Base-by-base conservation (phyloP, 2,888 invertebrate species). In the Gerris lacustris region DNA sequence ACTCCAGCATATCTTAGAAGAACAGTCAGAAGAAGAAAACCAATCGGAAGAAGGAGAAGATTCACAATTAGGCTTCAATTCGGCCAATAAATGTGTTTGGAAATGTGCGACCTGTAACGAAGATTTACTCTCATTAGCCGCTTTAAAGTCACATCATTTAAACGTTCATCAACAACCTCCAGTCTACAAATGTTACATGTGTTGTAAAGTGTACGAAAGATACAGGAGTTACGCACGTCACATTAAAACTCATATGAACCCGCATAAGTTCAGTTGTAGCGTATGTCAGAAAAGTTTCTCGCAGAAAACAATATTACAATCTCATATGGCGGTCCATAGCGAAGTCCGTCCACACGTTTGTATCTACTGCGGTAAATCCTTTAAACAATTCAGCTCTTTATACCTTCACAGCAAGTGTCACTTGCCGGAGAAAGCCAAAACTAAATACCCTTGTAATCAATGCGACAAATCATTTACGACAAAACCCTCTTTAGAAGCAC, bases 181-280 rank as follows among this genome's bases (percentile, higher is more conserved):
- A 11, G 72, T 75, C 71, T 78, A 77, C 70, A 77, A 77, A 68
- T 78, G 79, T 71, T 72, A 74, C 6, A 72, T 74, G 45, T 78
- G 77, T 72, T 72, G 73, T 31, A 78, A 77, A 73, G 75, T 76
- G 6, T 78, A 77, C 69, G 75, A 74, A 17, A 73, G 76, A 5
- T 78, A 78, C 66, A 73, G 77, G 63, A 78, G 77, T 73, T 79
- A 78, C 72, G 75, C 77, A 11, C 74, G 76, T 45, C 78, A 78
- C 73, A 76, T 77, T n/a, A 77, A 76, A 70, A 70, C 75, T 66
- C 78, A 78, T 70, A 73, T 74, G 18, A 73, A 76, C 71, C 75
- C 76, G 44, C 76, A 75, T 44, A 63, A 6, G 70, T 73, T 17
- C 68, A 78, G 78, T 63, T 79, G 78, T 73, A 76, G 77, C n/a